Percentiles rank a stretch among this genome's conserved stretches.
Evolutionary conservation across 2,888 invertebrate genomes (phyloP).

Genomic region (Apomyelois bistriatella): DNA sequence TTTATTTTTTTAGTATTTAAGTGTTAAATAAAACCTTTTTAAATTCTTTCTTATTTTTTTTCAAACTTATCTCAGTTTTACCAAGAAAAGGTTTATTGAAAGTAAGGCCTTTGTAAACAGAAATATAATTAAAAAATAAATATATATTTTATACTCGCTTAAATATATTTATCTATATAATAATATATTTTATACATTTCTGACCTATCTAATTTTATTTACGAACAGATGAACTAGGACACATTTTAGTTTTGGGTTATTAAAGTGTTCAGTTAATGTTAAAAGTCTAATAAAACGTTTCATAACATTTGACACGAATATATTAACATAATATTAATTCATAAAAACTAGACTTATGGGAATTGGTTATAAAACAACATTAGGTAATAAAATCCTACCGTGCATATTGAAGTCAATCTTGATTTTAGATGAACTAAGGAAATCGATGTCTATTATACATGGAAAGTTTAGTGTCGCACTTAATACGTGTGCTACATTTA

Average conservation of each 20-base stretch:
- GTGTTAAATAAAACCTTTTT: background rate
- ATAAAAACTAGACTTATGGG: background rate
- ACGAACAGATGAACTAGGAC: too few species aligned
- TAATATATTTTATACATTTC: too few species aligned
- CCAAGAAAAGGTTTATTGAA: too few species aligned
- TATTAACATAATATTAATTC: background rate
- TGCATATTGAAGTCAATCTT: conserved; percentile 12
- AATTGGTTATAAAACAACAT: conserved; percentile 1
- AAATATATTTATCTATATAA: too few species aligned
- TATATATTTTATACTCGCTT: too few species aligned
- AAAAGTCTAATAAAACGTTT: background rate
- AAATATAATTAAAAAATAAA: too few species aligned
- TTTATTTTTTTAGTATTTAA: background rate
- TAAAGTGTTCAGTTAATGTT: too few species aligned
- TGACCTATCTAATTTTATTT: too few species aligned
- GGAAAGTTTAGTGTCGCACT: conserved; percentile 19
- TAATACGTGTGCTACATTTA: conserved; percentile 10
- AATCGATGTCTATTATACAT: conserved; percentile 25
- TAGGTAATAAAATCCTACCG: conserved; percentile 4
- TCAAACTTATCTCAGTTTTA: background rate
- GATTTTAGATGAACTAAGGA: conserved; percentile 24
- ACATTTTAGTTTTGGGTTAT: too few species aligned
- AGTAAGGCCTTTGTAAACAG: too few species aligned
- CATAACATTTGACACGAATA: conserved; percentile 8
- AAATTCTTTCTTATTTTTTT: background rate